Conservation (phyloP, 2,888 invertebrate genomes). For the Netelia virgata region DNA sequence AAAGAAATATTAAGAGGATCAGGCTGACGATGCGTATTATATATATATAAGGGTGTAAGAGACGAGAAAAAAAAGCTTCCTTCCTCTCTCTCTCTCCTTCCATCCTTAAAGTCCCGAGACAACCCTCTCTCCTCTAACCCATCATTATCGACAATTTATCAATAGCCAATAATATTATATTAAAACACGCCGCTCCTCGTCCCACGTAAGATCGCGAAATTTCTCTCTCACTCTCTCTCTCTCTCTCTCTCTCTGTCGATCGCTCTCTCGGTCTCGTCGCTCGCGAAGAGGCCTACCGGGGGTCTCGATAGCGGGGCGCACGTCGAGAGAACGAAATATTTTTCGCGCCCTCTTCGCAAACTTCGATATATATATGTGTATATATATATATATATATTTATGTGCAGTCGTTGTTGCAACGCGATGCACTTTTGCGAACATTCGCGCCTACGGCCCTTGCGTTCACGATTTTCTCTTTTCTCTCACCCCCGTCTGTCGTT, state of each 20-base stretch:
- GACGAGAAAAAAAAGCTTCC: slow-evolving; percentile 57
- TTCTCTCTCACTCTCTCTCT: slow-evolving; percentile 40
- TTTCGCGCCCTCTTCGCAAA: slow-evolving; percentile 46
- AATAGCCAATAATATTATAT: slow-evolving; percentile 85
- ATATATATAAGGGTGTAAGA: slow-evolving; percentile 39
- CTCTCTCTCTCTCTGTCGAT: slow-evolving; percentile 45
- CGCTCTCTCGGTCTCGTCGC: slow-evolving; percentile 51
- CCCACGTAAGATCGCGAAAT: slow-evolving; percentile 58
- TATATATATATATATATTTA: slow-evolving; percentile 28
- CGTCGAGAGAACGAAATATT: slow-evolving; percentile 57
- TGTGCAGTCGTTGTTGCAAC: slow-evolving; percentile 36
- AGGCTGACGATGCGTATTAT: slow-evolving; percentile 50
- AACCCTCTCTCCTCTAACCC: slow-evolving; percentile 79
- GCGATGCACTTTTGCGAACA: slow-evolving; percentile 56
- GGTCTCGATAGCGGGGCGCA: slow-evolving; percentile 55
- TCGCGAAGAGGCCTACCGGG: slow-evolving; percentile 54
- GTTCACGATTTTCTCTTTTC: slow-evolving; percentile 61
- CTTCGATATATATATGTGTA: slow-evolving; percentile 19
- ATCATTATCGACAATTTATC: slow-evolving; percentile 85
- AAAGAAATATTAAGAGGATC: slow-evolving; percentile 64
- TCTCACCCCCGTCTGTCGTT: slow-evolving; percentile 31
- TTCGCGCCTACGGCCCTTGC: slow-evolving; percentile 65
- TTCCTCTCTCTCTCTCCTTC: slow-evolving; percentile 60
- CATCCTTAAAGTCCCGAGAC: slow-evolving; percentile 60
- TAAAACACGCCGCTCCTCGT: slow-evolving; percentile 79